A percentile compares a stretch with the other conserved stretches of the same genome.
phyloP scores from a whole-genome alignment of 1,140 invertebrate species.

The Trialeurodes vaporariorum region DNA sequence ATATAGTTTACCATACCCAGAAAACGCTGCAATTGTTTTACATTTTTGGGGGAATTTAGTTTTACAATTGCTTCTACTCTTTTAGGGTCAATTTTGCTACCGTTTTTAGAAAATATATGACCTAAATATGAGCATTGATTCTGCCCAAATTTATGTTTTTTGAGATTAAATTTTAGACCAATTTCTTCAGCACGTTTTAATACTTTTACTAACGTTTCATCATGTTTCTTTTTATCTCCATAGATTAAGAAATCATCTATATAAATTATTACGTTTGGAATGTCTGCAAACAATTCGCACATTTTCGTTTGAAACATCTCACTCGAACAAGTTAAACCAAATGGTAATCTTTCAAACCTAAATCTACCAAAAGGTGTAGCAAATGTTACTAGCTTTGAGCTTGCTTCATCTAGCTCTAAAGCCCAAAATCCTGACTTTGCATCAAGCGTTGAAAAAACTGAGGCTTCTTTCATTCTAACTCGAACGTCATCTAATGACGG shows the following conservation, averaged over 20 bases:
- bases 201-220: slow-evolving; percentile 29
- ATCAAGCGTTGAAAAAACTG: slow-evolving; percentile 19
- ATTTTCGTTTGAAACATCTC: slow-evolving; percentile 31
- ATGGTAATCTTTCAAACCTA: slow-evolving; percentile 28
- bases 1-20: slow-evolving; percentile 35
- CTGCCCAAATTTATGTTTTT: slow-evolving; percentile 29
- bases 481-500: slow-evolving; percentile 19
- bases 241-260: slow-evolving; percentile 34
- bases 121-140: slow-evolving; percentile 33
- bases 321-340: slow-evolving; percentile 27
- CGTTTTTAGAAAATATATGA: slow-evolving; percentile 29
- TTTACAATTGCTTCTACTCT: slow-evolving; percentile 32
- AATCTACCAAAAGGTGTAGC: slow-evolving; percentile 27
- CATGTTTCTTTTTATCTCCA: slow-evolving; percentile 22
- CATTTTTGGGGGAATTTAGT: slow-evolving; percentile 19
- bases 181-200: slow-evolving; percentile 25
- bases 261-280: slow-evolving; percentile 28
- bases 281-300: slow-evolving; percentile 25
- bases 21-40: slow-evolving; percentile 33
- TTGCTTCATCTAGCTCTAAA: slow-evolving; percentile 17
- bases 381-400: slow-evolving; percentile 16
- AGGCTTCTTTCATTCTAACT: slow-evolving; percentile 16
- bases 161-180: slow-evolving; percentile 23
- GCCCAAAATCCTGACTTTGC: slow-evolving; percentile 22
- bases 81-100: slow-evolving; percentile 27